These are phyloP conservation scores for Pungitius pungitius DNA, from an alignment of 2,113 vertebrate genomes.

Conservation along the genomic window DNA sequence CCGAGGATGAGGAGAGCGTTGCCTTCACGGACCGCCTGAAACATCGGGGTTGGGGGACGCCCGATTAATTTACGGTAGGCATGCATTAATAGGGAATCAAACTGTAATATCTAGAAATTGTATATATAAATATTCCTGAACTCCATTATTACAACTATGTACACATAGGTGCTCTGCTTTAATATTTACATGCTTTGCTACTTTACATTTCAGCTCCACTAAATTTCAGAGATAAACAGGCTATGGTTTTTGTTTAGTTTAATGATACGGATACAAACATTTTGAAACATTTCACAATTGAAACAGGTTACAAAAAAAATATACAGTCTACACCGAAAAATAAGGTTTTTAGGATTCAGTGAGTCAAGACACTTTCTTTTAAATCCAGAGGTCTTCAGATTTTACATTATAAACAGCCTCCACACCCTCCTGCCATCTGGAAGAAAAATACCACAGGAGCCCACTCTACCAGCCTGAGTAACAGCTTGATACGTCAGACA, in stretches of 20 bases:
- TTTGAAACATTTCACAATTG: background rate
- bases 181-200: too few relatives aligned
- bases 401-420: background rate
- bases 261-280: background rate
- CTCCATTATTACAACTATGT: too few relatives aligned
- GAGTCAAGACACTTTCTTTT: background rate
- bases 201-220: too few relatives aligned
- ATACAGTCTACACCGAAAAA: background rate
- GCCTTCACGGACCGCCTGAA: conserved; percentile 20
- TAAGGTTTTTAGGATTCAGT: background rate
- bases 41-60: too few relatives aligned
- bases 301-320: background rate
- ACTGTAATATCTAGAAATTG: too few relatives aligned
- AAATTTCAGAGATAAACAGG: background rate
- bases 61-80: too few relatives aligned
- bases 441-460: background rate
- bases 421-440: background rate
- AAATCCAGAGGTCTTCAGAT: background rate
- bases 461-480: background rate
- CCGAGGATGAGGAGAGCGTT: background rate
- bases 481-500: background rate
- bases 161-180: too few relatives aligned
- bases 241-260: background rate
- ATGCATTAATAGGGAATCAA: too few relatives aligned
- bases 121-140: background rate